Percentiles rank a stretch among this genome's conserved stretches.
These are phyloP conservation scores for Pempheris klunzingeri DNA, from an alignment of 2,797 vertebrate species.

Conservation along the genomic window DNA sequence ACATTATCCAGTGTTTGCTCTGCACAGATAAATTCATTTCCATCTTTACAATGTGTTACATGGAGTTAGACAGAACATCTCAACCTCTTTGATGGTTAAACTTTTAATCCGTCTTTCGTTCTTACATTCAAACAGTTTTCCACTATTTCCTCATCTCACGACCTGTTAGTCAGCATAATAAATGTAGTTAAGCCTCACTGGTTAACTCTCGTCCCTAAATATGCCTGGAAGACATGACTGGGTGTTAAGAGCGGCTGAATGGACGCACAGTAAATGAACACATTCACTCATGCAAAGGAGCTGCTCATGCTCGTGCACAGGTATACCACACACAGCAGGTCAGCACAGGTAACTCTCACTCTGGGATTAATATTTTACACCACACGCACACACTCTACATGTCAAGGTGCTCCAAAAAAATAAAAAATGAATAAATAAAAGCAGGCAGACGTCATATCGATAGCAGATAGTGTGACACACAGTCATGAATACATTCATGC, in stretches of 20 bases:
- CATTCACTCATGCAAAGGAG: slow-evolving; percentile 26
- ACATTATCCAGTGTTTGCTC: neutral
- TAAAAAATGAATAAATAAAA: neutral
- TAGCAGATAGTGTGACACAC: slow-evolving; percentile 15
- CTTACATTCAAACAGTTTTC: neutral
- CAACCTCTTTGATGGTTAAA: neutral
- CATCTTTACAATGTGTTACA: neutral
- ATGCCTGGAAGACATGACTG: slow-evolving; percentile 22
- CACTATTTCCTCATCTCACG: neutral
- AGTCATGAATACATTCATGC: slow-evolving; percentile 43
- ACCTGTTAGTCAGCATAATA: slow-evolving; percentile 19
- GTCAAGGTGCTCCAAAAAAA: no score
- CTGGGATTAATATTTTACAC: slow-evolving; percentile 23
- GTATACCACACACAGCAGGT: neutral
- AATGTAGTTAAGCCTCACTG: neutral
- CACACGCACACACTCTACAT: neutral
- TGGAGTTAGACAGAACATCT: neutral
- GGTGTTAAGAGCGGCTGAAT: slow-evolving; percentile 17
- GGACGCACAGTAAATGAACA: slow-evolving; percentile 29
- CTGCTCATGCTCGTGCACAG: neutral
- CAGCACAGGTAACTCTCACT: neutral
- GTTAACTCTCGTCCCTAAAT: neutral
- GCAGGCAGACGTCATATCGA: neutral
- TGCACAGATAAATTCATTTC: neutral
- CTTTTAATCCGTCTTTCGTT: neutral